Conservation (phyloP, 1,140 invertebrate genomes). For the Platyscapa corneri region DNA sequence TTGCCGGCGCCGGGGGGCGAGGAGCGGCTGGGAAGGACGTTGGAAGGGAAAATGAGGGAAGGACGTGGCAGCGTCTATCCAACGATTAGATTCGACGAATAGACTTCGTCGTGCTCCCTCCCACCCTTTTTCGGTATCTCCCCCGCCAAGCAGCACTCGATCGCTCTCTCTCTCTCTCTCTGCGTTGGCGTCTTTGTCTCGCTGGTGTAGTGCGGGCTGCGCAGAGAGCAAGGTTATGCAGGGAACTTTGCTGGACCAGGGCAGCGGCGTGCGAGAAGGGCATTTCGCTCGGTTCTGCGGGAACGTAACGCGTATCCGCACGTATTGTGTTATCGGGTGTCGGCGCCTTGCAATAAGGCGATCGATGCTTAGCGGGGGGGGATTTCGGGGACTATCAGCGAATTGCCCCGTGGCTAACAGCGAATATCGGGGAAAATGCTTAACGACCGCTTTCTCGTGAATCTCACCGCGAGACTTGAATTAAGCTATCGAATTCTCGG, state of each 20-base stretch:
- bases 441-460: not conserved
- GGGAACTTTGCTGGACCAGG: constrained; percentile 14
- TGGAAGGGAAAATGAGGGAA: constrained; percentile 26
- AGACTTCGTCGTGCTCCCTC: not conserved
- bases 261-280: not conserved
- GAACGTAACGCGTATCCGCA: constrained; percentile 12
- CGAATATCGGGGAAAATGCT: not conserved
- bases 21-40: not conserved
- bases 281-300: not conserved
- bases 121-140: not conserved
- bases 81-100: constrained; percentile 40
- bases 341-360: not conserved
- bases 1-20: not conserved
- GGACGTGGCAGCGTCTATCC: constrained; percentile 32
- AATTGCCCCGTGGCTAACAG: not conserved
- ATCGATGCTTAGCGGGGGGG: not conserved
- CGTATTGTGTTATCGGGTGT: not conserved
- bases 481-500: too few species aligned
- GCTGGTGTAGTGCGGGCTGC: not conserved
- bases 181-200: not conserved
- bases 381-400: not conserved
- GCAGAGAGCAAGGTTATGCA: not conserved
- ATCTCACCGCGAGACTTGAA: not conserved
- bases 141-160: not conserved
- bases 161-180: not conserved